Evolutionary conservation across 2,888 invertebrate genomes (phyloP), one percentile per base, ranked within the genome.

Genomic region (Cecidostiba fungosa): DNA sequence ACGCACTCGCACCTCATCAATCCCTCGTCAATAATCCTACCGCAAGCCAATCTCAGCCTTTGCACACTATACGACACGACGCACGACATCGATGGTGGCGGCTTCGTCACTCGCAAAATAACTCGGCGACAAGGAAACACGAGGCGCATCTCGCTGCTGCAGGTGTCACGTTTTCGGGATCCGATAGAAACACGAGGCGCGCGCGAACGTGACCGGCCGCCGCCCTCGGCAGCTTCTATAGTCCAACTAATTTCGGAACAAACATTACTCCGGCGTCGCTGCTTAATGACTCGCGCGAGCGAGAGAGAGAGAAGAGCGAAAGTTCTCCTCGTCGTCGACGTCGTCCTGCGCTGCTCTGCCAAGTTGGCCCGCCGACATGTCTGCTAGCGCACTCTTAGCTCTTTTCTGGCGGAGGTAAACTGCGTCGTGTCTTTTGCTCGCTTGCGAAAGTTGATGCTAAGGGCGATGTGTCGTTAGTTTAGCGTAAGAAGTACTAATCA

Each of bases 221-320:
- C 19, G 39, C 54, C 14, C 19, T 5, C 10, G 16, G 19, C 10
- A 16, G 54, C 54, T n/a, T 59, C 69, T 36, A 19, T 78, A 43
- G 66, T 73, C 59, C 26, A 78, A 82, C 85, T 85, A 85, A 85
- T 85, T 85, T 85, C 70, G 66, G 70, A 82, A 82, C 82, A 77
- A 82, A 79, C 85, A 79, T 85, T 82, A 85, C 36, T 73, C 43
- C 29, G 74, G 23, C 39, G 72, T n/a, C 19, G 36, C 29, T 14
- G 83, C 74, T 85, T 85, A 82, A 85, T 77, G 81, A 82, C 77
- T 78, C 78, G 43, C 50, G 79, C 66, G 36, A 8, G 43, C 19
- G 43, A 43, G 19, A n/a, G 70, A 29, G 54, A 36, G 73, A 50
- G 50, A 50, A n/a, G n/a, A 59, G 66, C 12, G n/a, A 82, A 82